Base-by-base conservation (phyloP, 2,888 invertebrate genomes). In the Pristionchus mayeri region DNA sequence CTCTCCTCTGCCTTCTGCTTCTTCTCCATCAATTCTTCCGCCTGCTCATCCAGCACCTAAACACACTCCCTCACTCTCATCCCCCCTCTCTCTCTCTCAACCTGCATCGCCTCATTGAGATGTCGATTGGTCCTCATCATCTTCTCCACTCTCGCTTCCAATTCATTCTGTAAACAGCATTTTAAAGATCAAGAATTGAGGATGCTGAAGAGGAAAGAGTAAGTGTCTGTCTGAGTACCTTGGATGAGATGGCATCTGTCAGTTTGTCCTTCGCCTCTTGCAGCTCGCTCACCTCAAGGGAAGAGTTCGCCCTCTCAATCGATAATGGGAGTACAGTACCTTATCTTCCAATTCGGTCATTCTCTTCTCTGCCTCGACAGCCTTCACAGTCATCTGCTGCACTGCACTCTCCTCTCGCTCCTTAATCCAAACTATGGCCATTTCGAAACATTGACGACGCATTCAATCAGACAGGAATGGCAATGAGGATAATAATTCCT, bases 21-120 rank as follows among this genome's bases (percentile, higher is more conserved):
- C 48, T 34, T 34, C 30, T 60, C 48, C 81, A 63, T 44, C 37
- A 52, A 48, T 34, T 50, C 50, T 18, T 82, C 81, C 30, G 81
- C 60, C 13, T 82, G 63, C 13, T 82, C 81, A 44, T 82, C 81
- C 44, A 82, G 48, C n/a, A 82, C 34, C 50, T 82, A n/a, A n/a
- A 44, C n/a, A 18, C 34, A 30, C 21, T 67, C 16, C 67, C 37
- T 11, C 7, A 24, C 57, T 27, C 27, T 30, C 27, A 24, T 11
- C 0, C 34, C 34, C 63, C 13, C 44, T 9, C 44, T 13, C 44
- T n/a, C n/a, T 44, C 13, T 13, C 44, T 44, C 44, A 44, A n/a
- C 71, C 71, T 71, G 71, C 71, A 71, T 71, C 3, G 71, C 71
- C n/a, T 71, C 71, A 71, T 71, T 71, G 30, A 71, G 40, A 71